Percentiles rank a stretch among this genome's conserved stretches.
phyloP scores from a whole-genome alignment of 2,888 invertebrate species.

The Thysanoteuthis rhombus region DNA sequence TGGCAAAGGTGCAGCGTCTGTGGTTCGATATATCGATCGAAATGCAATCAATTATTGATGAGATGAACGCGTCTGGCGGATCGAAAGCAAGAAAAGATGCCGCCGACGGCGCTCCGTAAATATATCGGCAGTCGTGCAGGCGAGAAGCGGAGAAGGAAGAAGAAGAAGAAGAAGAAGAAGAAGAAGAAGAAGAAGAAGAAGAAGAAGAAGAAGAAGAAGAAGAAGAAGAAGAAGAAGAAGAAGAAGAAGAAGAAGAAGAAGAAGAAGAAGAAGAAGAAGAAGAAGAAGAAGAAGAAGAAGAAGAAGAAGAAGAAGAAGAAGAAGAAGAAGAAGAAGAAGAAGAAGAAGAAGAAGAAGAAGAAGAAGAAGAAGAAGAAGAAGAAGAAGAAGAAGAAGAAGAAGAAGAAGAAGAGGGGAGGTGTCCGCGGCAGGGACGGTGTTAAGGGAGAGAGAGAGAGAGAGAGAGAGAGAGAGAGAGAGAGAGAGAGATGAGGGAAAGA shows the following conservation, averaged over 20 bases:
- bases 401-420: neutral
- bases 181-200: neutral
- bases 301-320: neutral
- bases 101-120: neutral
- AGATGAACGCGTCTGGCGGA: conserved; percentile 12
- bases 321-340: neutral
- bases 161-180: neutral
- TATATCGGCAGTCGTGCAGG: neutral
- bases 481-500: too few species aligned
- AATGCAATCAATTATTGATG: conserved; percentile 12
- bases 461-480: too few species aligned
- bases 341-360: neutral
- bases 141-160: neutral
- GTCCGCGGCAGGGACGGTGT: too few species aligned
- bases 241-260: neutral
- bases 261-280: neutral
- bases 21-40: conserved; percentile 12
- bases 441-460: neutral
- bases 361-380: neutral
- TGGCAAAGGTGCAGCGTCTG: conserved; percentile 12
- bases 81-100: neutral
- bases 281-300: too few species aligned
- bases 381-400: neutral
- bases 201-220: neutral
- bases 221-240: neutral